Conservation (phyloP, 1,140 invertebrate species). For the Euura lappo region DNA sequence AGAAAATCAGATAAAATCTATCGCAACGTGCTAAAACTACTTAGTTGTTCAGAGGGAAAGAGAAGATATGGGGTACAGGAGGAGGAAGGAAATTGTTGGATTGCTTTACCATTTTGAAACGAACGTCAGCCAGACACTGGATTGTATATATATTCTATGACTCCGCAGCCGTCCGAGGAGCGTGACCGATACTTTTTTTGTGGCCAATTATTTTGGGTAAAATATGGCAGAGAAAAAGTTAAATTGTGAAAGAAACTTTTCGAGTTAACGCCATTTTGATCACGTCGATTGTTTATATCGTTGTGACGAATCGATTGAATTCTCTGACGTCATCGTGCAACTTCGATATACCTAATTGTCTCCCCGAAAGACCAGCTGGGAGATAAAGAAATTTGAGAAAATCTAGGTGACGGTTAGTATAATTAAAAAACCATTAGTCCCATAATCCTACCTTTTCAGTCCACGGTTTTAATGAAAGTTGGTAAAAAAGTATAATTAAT, state of each 20-base stretch:
- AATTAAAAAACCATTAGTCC: conserved; percentile 5
- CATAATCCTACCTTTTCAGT: conserved; percentile 2
- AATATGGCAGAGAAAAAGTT: neutral
- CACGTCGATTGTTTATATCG: too few relatives aligned
- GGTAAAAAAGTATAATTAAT: conserved; percentile 5
- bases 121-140: neutral
- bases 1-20: conserved; percentile 7
- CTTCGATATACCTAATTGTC: too few relatives aligned
- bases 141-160: neutral
- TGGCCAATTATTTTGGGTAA: neutral
- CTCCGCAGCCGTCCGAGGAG: neutral
- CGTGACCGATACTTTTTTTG: neutral
- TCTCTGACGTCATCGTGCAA: too few relatives aligned
- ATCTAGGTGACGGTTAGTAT: neutral
- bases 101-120: neutral
- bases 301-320: too few relatives aligned
- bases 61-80: neutral
- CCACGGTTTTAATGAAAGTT: conserved; percentile 2
- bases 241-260: too few relatives aligned
- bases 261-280: too few relatives aligned
- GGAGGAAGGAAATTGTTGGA: neutral
- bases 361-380: too few relatives aligned
- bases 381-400: neutral
- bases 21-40: neutral
- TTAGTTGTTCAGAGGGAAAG: neutral